Percentiles rank a stretch among this genome's conserved stretches.
phyloP scores from a whole-genome alignment of 2,113 vertebrate species.

The Pyxicephalus adspersus region DNA sequence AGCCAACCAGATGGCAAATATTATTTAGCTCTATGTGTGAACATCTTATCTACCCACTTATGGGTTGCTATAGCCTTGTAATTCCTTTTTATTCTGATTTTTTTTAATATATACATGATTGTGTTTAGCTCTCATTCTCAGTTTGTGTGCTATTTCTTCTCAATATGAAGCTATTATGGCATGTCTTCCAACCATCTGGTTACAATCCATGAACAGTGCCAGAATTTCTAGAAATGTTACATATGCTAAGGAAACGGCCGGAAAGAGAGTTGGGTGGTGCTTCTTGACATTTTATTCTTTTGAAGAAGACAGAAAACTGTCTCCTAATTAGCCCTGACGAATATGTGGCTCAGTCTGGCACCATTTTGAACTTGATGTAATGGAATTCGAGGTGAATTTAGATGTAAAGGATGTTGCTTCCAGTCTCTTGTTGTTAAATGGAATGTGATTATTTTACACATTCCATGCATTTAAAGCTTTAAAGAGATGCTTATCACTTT shows the following conservation, averaged over 20 bases:
- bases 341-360: slow-evolving; percentile 46
- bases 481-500: background rate
- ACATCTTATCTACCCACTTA: no score
- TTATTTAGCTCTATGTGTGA: no score
- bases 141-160: slow-evolving; percentile 15
- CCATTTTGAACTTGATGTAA: slow-evolving; percentile 45
- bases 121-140: slow-evolving; percentile 5
- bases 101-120: background rate
- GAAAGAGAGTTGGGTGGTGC: slow-evolving; percentile 49
- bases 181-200: slow-evolving; percentile 50
- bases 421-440: slow-evolving; percentile 1
- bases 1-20: no score
- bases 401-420: slow-evolving; percentile 13
- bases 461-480: slow-evolving; percentile 30
- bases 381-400: slow-evolving; percentile 20
- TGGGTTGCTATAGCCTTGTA: no score
- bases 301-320: slow-evolving; percentile 57
- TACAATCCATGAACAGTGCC: slow-evolving; percentile 47
- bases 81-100: no score
- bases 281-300: slow-evolving; percentile 65
- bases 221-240: slow-evolving; percentile 53
- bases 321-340: slow-evolving; percentile 48
- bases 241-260: slow-evolving; percentile 52
- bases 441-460: slow-evolving; percentile 25
- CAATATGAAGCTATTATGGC: slow-evolving; percentile 38